Evolutionary conservation across 2,797 vertebrate species (phyloP), one percentile per base, ranked within the genome.

Genomic region (Lepus oiostolus): DNA sequence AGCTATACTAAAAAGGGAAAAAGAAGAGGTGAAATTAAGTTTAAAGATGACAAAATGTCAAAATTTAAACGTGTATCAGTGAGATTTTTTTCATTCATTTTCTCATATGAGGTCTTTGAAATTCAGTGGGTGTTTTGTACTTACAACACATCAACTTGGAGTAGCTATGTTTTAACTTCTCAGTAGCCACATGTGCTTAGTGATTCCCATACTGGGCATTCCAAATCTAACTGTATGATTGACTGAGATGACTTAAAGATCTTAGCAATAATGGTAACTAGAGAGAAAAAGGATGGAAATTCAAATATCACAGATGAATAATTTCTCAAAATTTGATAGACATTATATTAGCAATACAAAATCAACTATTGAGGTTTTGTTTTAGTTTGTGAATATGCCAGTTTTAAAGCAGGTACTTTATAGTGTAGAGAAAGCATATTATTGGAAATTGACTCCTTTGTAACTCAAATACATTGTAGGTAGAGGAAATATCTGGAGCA

Each of bases 211-310:
- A 47, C 3, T 70, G 68, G 52, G 22, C 9, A 72, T 0, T 54
- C 1, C 5, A 28, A 85, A 21, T 93, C n/a, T 30, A 81, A 92
- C 8, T 60, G 52, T 81, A 1, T 60, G 42, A 94, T 30, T 96
- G 68, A n/a, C 5, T 62, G 30, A 62, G 38, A 84, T 86, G 7
- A 82, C 14, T 93, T 86, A 80, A 83, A 90, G 35, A 86, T 60
- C 32, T 93, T 70, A 85, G 60, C 32, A 50, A 30, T 58, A 28
- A 79, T 4, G 38, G 9, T 68, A 75, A 83, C 30, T n/a, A 83
- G 10, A 92, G 17, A 94, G 28, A 7, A 68, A 91, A 96, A 85
- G 13, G n/a, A 84, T 86, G 28, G 52, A 3, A 81, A 79, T 95
- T 92, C 38, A 90, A 94, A 95, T 62, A 85, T 4, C 85, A 63